Evolutionary conservation across 1,140 invertebrate genomes (phyloP), one percentile per base, ranked within the genome.

Genomic region (Diachasmimorpha longicaudata): DNA sequence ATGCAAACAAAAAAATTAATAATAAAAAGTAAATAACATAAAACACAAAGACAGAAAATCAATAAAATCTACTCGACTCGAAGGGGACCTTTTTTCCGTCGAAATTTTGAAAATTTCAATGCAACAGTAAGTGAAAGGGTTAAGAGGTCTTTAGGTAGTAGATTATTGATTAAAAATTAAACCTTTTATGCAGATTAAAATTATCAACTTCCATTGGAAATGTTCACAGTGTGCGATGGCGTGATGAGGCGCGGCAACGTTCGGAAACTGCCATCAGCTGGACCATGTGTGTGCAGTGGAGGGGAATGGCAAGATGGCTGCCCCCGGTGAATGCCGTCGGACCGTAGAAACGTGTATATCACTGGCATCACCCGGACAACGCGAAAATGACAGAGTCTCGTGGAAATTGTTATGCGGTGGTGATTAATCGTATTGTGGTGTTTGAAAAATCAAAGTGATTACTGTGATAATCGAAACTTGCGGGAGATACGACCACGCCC

Each of bases 401-500:
- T 0, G 5, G 3, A 19, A 52, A 19, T 13, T 52, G 48, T 42
- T 42, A 1, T 42, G 9, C 13, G 9, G 39, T 42, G 39, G 39
- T 42, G 39, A 42, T 42, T 52, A 52, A 52, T 6, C 6, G 48
- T 16, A n/a, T 5, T 16, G 48, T 52, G 48, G 19, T n/a, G 48
- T 52, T 75, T 70, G 52, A 58, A 79, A 75, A 78, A 81, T 74
- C 76, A 76, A 77, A 74, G 8, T 42, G 39, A 42, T 42, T 42
- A 42, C 9, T 42, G 39, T 42, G 39, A 31, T 31, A 31, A 31
- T 31, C 44, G 6, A n/a, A 16, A 2, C 14, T 19, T 52, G 13
- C 13, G 48, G 48, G 16, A 52, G 48, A 52, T 52, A 52, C n/a
- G 48, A 52, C 87, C 87, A 89, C 87, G 87, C 87, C 87, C 87